Evolutionary conservation across 1,140 invertebrate genomes (phyloP), one percentile per base, ranked within the genome.

Genomic region (Maniola jurtina): DNA sequence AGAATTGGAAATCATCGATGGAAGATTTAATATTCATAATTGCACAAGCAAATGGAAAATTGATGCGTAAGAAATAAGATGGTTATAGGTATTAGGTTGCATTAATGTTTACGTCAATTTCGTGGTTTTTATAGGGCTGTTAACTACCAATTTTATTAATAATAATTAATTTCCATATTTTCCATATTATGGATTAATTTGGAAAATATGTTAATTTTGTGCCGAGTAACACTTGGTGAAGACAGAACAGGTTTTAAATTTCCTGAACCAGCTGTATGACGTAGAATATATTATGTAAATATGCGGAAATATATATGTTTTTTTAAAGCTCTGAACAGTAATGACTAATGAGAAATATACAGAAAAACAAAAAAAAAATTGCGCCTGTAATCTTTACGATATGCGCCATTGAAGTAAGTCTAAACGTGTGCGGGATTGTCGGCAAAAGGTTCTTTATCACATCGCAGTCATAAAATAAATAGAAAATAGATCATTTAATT

Each of bases 11-110:
- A 34, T 34, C 52, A 55, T 13, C 11, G 33, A 34, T 55, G 11
- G 16, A 34, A 55, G 25, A 55, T 45, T 61, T 66, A 61, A 66
- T 59, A 66, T 66, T 58, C 56, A 60, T 65, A 65, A 65, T 65
- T 58, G 63, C 63, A 66, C 56, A 65, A 40, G 34, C 11, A 35
- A 48, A 52, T 15, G 25, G 34, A 35, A 45, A 54, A 60, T 42
- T 52, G 33, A 55, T 66, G 64, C 58, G 42, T 54, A 65, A 25
- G 25, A 25, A 25, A 25, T 25, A 25, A 65, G 56, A 36, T 52
- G 47, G 35, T 58, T 34, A 16, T 66, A 55, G 15, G 40, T 55
- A 25, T 61, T 55, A n/a, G 59, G 45, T 52, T 65, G 48, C 55
- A 40, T 52, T 54, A 15, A 52, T 36, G 47, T 42, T 65, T 59